Evolutionary conservation across 2,888 invertebrate species (phyloP), one percentile per base, ranked within the genome.

Genomic region (Leptinotarsa rubiginosa): DNA sequence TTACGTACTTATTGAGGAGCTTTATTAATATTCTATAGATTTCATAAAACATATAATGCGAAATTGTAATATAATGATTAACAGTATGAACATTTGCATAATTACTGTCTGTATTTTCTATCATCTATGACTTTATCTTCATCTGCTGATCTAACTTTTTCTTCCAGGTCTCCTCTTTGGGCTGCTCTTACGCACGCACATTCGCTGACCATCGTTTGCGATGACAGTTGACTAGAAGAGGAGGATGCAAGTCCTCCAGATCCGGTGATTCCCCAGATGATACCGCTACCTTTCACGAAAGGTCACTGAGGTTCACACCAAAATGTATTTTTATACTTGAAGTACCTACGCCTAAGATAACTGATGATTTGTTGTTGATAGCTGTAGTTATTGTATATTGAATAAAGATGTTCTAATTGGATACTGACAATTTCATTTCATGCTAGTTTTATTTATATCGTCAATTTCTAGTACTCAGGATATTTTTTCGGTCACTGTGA

Each of bases 121-220:
- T 25, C 25, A 5, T 25, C 22, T 22, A 22, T 22, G 22, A 22
- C 22, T n/a, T 41, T 41, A 41, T 41, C 41, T 41, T 10, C 41
- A 41, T 41, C 41, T 10, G 41, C 41, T 41, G 41, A 41, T 20
- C 12, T 10, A 41, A 54, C 49, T 54, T 16, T 69, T 65, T 66
- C 25, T 84, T 84, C 91, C 87, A 93, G 93, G 83, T 93, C 94
- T 78, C 95, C 95, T 68, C 90, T 95, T 79, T 95, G 95, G 95
- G 94, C 93, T 69, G 93, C 95, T 70, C 90, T 95, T 82, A 95
- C 95, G 72, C 92, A 92, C 84, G 93, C 93, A 83, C 93, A 94
- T 84, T 88, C 90, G 72, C 79, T 88, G 73, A 84, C 85, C 31
- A 81, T 86, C 62, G 86, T 75, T 16, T 75, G 85, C 64, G 76